A percentile compares a stretch with the other conserved stretches of the same genome.
phyloP scores from a whole-genome alignment of 53 echinoderm and acorn worm species.

The Holothuria scabra region DNA sequence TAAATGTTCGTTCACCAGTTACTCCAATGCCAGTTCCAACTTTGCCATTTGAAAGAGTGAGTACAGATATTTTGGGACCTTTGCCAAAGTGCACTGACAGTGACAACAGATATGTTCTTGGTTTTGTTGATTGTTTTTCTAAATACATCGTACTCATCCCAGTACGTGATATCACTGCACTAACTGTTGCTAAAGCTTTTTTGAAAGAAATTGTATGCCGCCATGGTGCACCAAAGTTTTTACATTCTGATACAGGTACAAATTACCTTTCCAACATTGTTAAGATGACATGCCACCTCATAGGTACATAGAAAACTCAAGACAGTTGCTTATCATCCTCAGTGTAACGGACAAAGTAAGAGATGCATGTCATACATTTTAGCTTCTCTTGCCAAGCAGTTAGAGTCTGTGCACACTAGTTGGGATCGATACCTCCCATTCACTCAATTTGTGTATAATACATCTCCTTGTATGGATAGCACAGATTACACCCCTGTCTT shows the following conservation, averaged over 20 bases:
- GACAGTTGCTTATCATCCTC: slow-evolving; percentile 9
- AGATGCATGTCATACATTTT: slow-evolving; percentile 50
- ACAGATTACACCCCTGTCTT: slow-evolving; percentile 53
- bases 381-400: slow-evolving; percentile 40
- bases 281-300: slow-evolving; percentile 11
- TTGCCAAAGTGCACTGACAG: slow-evolving; percentile 45
- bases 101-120: slow-evolving; percentile 63
- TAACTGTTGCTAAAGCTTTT: slow-evolving; percentile 40
- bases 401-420: slow-evolving; percentile 20
- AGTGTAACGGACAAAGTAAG: slow-evolving; percentile 26
- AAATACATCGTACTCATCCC: slow-evolving; percentile 48
- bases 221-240: slow-evolving; percentile 27
- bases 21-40: slow-evolving; percentile 52
- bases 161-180: slow-evolving; percentile 28
- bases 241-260: slow-evolving; percentile 47
- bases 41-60: slow-evolving; percentile 52
- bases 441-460: slow-evolving; percentile 54
- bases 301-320: background rate
- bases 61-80: slow-evolving; percentile 59
- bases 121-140: slow-evolving; percentile 58
- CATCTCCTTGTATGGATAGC: slow-evolving; percentile 51
- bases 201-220: slow-evolving; percentile 27
- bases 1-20: slow-evolving; percentile 30
- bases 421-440: slow-evolving; percentile 52
- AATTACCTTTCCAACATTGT: slow-evolving; percentile 46